Conservation (phyloP, 64 coral and sea anemone species). For the Porites australiensis region DNA sequence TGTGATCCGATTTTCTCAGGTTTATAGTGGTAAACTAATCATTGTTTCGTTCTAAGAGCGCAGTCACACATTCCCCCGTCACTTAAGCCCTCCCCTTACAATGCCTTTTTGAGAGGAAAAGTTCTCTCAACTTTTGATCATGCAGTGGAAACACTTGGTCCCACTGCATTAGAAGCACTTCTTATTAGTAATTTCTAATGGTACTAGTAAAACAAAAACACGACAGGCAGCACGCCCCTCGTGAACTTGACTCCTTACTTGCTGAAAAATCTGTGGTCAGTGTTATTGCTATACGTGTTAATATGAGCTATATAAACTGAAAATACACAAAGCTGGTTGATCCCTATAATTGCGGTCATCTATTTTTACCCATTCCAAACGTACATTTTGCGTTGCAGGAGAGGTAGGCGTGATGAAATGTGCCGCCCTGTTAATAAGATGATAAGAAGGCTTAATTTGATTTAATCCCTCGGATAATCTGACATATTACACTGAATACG, state of each 20-base stretch:
- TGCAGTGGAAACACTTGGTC: too few species aligned
- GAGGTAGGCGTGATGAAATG: constrained; percentile 18
- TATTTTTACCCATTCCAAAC: constrained; percentile 52
- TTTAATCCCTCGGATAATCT: background rate
- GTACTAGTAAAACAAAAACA: too few species aligned
- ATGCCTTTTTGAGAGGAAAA: too few species aligned
- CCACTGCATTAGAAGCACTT: too few species aligned
- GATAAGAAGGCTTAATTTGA: constrained; percentile 19
- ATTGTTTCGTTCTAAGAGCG: too few species aligned
- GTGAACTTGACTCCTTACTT: background rate
- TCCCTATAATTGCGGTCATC: background rate
- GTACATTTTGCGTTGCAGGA: constrained; percentile 53
- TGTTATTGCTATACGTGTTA: background rate
- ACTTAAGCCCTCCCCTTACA: too few species aligned
- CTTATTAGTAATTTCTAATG: too few species aligned
- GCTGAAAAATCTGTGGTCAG: background rate
- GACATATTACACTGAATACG: background rate
- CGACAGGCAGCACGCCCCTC: background rate
- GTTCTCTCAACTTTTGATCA: too few species aligned
- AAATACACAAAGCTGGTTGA: background rate
- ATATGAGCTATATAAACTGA: background rate
- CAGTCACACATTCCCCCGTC: too few species aligned
- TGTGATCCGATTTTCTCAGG: too few species aligned
- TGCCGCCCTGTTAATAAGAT: background rate
- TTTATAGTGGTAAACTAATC: too few species aligned